A percentile compares a stretch with the other conserved stretches of the same genome.
Evolutionary conservation across 2,797 vertebrate species (phyloP).

Genomic region (Pangasius djambal): DNA sequence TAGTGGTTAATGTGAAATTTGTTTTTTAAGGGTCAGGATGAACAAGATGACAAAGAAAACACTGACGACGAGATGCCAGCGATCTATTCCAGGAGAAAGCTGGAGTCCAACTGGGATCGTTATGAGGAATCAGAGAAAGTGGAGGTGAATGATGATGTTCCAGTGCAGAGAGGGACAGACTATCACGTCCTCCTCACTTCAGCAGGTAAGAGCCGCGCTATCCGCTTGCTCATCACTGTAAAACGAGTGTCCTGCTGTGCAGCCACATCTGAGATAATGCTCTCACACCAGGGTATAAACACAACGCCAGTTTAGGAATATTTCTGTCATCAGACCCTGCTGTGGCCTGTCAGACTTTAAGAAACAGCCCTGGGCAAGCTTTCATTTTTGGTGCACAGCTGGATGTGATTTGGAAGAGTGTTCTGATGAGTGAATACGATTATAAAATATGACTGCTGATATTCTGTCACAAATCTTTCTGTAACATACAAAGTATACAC

Average conservation of each 20-base stretch:
- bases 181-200: constrained; percentile 84
- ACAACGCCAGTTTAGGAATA: constrained; percentile 28
- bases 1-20: background rate
- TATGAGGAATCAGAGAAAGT: constrained; percentile 76
- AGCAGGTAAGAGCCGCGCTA: constrained; percentile 75
- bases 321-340: constrained; percentile 25
- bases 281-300: constrained; percentile 18
- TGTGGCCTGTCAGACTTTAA: constrained; percentile 8
- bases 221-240: background rate
- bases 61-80: constrained; percentile 70
- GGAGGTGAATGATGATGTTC: constrained; percentile 67
- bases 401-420: constrained; percentile 3
- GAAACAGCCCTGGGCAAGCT: background rate
- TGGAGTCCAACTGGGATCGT: constrained; percentile 90
- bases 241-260: constrained; percentile 35
- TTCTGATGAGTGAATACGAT: background rate
- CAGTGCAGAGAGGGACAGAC: constrained; percentile 84
- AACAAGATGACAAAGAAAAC: constrained; percentile 60
- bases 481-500: background rate
- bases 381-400: constrained; percentile 30
- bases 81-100: constrained; percentile 85
- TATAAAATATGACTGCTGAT: background rate
- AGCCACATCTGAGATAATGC: background rate
- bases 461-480: background rate
- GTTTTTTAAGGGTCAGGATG: constrained; percentile 65